phyloP scores from a whole-genome alignment of 30 jellyfish, hydroid and myxozoan species.

The Cassiopea xamachana region DNA sequence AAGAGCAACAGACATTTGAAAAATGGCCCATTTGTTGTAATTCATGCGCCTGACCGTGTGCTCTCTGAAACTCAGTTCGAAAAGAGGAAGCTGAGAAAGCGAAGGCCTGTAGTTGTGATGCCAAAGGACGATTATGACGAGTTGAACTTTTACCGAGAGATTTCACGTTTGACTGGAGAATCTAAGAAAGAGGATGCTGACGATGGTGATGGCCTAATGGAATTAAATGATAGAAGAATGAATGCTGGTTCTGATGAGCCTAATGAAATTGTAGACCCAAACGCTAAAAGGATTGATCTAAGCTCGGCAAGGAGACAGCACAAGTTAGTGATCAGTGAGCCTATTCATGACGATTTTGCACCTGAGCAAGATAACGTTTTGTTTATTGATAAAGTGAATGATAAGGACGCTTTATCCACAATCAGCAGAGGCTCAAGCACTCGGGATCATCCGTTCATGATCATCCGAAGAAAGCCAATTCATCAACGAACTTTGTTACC shows the following conservation, averaged over 20 bases:
- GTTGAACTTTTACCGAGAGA: slow-evolving; percentile 66
- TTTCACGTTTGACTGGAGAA: slow-evolving; percentile 58
- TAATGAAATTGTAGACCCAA: slow-evolving; percentile 54
- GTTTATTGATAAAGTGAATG: slow-evolving; percentile 51
- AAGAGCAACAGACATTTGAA: slow-evolving; percentile 21
- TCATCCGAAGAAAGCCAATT: slow-evolving; percentile 36
- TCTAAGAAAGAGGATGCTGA: slow-evolving; percentile 33
- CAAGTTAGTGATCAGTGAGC: slow-evolving; percentile 30
- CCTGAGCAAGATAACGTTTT: slow-evolving; percentile 77
- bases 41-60: slow-evolving; percentile 46
- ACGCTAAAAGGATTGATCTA: slow-evolving; percentile 1
- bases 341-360: slow-evolving; percentile 82
- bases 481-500: slow-evolving; percentile 29
- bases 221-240: neutral
- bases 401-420: slow-evolving; percentile 25
- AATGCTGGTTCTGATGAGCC: slow-evolving; percentile 37
- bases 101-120: slow-evolving; percentile 61
- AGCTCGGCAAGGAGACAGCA: slow-evolving; percentile 30
- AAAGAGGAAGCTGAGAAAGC: slow-evolving; percentile 6
- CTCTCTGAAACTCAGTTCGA: slow-evolving; percentile 43
- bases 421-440: slow-evolving; percentile 64
- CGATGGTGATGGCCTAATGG: slow-evolving; percentile 17
- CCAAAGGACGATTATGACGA: slow-evolving; percentile 73
- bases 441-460: slow-evolving; percentile 50
- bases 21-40: slow-evolving; percentile 40